Base-by-base conservation (phyloP, 1,140 invertebrate genomes). In the Periplaneta americana region DNA sequence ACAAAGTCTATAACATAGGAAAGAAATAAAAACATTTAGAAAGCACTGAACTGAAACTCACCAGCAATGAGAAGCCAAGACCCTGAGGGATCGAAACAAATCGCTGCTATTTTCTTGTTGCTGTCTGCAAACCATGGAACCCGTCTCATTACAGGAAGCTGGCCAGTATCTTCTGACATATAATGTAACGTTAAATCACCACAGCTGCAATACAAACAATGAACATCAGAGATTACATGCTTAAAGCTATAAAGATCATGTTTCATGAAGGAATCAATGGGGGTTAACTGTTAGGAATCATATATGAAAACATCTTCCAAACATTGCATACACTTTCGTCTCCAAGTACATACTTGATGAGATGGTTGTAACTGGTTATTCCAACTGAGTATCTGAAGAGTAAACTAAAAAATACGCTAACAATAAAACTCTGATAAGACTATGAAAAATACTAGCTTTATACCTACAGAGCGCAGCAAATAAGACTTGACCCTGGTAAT, bases 21-120 rank as follows among this genome's bases (percentile, higher is more conserved):
- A n/a, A n/a, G n/a, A n/a, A n/a, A n/a, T n/a, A n/a, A n/a, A n/a
- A n/a, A n/a, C n/a, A n/a, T n/a, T n/a, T n/a, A n/a, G n/a, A n/a
- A n/a, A n/a, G n/a, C n/a, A n/a, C n/a, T n/a, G n/a, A n/a, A n/a
- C n/a, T 48, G 18, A 32, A 80, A 89, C 88, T 89, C 88, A 87
- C 91, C 92, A 74, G 92, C 88, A 83, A 91, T 87, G 13, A 94
- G 86, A n/a, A 95, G 87, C 93, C 93, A 94, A 76, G 91, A 89
- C 48, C 93, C 93, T n/a, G 90, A 89, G 33, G 92, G 91, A 88
- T 94, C 93, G 87, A 95, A 94, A 86, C 92, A 93, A 81, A 94
- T 85, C 81, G 92, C 90, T 83, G 91, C 88, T 57, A 95, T 92
- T 83, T 88, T 86, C 86, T 92, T 92, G 75, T 90, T 88, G 32